Conservation (phyloP, 1,140 invertebrate genomes). For the Pemphigus obesinymphae region DNA sequence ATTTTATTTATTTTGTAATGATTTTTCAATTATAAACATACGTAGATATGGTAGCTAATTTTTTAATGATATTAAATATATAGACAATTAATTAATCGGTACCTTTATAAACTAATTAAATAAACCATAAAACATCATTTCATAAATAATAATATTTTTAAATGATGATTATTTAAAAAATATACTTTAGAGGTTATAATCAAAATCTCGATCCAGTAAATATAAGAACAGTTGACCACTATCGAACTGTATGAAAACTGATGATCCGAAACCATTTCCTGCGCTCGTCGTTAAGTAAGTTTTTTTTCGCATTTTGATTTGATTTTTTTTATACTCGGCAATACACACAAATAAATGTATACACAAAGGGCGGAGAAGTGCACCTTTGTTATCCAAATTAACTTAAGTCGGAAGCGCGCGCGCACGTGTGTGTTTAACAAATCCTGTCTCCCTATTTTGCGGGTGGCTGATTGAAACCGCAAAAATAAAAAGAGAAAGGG, state of each 20-base stretch:
- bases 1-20: too few species aligned
- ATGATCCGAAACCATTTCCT: background rate
- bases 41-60: too few species aligned
- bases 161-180: too few species aligned
- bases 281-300: background rate
- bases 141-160: too few species aligned
- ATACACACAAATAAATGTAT: constrained; percentile 13
- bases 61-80: too few species aligned
- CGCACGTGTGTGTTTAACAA: constrained; percentile 35
- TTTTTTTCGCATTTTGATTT: constrained; percentile 5
- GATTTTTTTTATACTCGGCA: background rate
- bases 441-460: constrained; percentile 34
- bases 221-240: background rate
- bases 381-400: constrained; percentile 41
- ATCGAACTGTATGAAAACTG: background rate
- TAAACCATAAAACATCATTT: too few species aligned
- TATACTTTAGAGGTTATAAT: too few species aligned
- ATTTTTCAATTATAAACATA: too few species aligned
- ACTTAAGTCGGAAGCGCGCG: constrained; percentile 4
- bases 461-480: constrained; percentile 40
- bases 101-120: too few species aligned
- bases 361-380: background rate
- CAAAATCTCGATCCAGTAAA: background rate
- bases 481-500: constrained; percentile 24
- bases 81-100: too few species aligned